phyloP scores from a whole-genome alignment of 2,113 vertebrate genomes.

The Myxocyprinus asiaticus region DNA sequence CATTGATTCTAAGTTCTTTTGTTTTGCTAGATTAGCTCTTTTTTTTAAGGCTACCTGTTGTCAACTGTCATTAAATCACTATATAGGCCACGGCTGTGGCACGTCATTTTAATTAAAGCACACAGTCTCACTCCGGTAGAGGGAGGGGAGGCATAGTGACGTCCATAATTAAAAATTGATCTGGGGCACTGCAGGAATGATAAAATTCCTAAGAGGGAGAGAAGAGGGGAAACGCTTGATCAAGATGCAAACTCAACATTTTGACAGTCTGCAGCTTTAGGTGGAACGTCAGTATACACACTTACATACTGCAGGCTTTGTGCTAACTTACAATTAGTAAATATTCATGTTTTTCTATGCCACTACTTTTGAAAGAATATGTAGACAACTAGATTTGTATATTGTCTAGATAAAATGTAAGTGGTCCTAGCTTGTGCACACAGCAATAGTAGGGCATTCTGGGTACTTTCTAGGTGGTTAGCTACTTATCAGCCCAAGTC shows the following conservation, averaged over 20 bases:
- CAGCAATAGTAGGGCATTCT: no score
- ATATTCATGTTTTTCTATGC: not conserved
- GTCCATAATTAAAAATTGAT: constrained; percentile 73
- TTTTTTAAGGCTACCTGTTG: constrained; percentile 40
- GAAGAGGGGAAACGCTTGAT: constrained; percentile 52
- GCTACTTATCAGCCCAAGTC: no score
- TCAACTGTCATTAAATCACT: constrained; percentile 38
- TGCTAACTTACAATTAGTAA: not conserved
- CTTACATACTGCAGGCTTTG: not conserved
- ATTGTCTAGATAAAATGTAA: no score
- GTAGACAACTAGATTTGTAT: no score
- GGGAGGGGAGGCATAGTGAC: constrained; percentile 37
- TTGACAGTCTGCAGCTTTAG: constrained; percentile 26
- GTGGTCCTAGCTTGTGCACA: no score
- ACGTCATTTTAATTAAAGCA: constrained; percentile 47
- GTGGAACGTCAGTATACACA: not conserved
- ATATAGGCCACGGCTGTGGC: not conserved
- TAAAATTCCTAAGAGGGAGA: constrained; percentile 63
- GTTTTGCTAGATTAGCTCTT: constrained; percentile 26
- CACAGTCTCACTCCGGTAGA: not conserved
- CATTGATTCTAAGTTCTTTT: constrained; percentile 20
- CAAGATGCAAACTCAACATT: constrained; percentile 40
- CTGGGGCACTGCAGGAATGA: constrained; percentile 57
- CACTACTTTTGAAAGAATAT: not conserved
- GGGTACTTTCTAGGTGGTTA: no score